Conservation (phyloP, 2,797 vertebrate species). For the Parauchenoglanis punctatus region DNA sequence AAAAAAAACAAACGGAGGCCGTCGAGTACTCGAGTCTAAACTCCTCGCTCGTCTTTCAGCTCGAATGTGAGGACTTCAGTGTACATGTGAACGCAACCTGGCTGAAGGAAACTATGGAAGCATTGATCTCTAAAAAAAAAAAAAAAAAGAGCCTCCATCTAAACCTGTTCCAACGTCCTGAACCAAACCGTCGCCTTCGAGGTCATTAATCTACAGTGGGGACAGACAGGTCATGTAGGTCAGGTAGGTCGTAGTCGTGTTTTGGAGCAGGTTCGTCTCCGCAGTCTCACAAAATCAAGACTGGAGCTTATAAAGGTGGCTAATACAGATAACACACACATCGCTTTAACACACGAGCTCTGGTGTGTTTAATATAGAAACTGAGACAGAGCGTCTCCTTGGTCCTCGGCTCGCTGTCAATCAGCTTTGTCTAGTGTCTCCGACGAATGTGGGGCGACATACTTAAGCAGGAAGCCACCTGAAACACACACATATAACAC, state of each 20-base stretch:
- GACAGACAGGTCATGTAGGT: background rate
- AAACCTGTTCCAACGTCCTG: background rate
- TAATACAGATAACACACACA: constrained; percentile 26
- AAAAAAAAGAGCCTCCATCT: too few species aligned
- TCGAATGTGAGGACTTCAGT: background rate
- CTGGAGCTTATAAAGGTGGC: constrained; percentile 21
- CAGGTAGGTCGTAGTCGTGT: background rate
- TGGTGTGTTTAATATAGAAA: constrained; percentile 36
- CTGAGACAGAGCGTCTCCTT: constrained; percentile 30
- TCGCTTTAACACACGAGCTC: constrained; percentile 30
- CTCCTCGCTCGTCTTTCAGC: background rate
- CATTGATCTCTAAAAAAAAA: background rate
- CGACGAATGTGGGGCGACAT: constrained; percentile 82
- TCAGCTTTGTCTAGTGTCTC: constrained; percentile 87
- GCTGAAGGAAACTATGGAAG: background rate
- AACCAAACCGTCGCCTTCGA: background rate
- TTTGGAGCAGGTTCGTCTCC: background rate
- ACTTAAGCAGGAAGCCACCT: constrained; percentile 92
- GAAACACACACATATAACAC: constrained; percentile 68
- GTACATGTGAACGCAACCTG: background rate
- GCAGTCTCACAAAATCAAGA: background rate
- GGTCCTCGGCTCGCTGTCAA: constrained; percentile 78
- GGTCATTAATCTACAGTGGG: background rate
- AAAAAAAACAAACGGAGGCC: background rate
- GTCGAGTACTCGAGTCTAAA: constrained; percentile 29